Base-by-base conservation (phyloP, 2,888 invertebrate genomes). In the Tinea semifulvella region DNA sequence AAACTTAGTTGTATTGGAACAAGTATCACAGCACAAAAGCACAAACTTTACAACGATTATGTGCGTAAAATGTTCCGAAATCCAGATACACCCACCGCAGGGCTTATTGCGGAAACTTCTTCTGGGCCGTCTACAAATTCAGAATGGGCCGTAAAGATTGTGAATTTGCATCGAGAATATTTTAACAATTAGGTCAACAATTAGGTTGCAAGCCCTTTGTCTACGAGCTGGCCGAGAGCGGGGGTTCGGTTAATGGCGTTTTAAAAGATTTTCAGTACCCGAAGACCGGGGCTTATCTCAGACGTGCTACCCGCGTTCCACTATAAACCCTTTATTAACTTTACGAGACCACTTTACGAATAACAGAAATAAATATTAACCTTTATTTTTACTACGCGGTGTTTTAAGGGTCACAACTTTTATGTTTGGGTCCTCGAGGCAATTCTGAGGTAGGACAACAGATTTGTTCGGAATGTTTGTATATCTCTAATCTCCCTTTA, bases 171-270 rank as follows among this genome's bases (percentile, higher is more conserved):
- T 77, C 68, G 70, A 66, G 70, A 71, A 75, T 76, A 75, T 77
- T 75, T 75, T 75, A n/a, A n/a, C n/a, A n/a, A n/a, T n/a, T n/a
- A 74, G 76, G 71, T 73, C 74, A 79, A 74, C 75, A 77, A 79
- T 77, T 79, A 76, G 73, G 63, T 65, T 59, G 67, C 65, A 63
- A 63, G 14, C 68, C 68, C 65, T 73, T 77, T 75, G 77, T 76
- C 74, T 75, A 68, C 58, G 17, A 7, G n/a, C 40, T 22, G 40
- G 13, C 20, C 55, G 56, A 56, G 60, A 57, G 61, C 65, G 57
- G 66, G 72, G 75, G 74, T 71, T 66, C 68, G 66, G 61, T 79
- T 79, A 79, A 79, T 75, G 76, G 77, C 68, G 70, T 77, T 77
- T 79, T 80, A 77, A 80, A 76, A 79, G 77, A 80, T 79, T 75